phyloP scores from a whole-genome alignment of 30 jellyfish, hydroid and myxozoan species.

The Catostylus mosaicus region DNA sequence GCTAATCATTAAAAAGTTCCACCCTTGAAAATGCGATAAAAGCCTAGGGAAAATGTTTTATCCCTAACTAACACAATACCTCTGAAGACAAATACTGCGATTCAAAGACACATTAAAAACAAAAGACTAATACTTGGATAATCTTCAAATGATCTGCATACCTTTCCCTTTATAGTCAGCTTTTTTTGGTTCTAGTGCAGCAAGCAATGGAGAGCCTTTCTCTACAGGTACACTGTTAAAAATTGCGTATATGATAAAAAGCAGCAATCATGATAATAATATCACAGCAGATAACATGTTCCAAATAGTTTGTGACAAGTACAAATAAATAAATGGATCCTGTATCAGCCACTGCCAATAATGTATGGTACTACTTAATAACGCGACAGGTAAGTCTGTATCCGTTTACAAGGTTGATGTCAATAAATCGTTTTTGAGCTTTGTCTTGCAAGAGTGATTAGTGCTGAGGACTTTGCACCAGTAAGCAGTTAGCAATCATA shows the following conservation, averaged over 20 bases:
- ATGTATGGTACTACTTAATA: background rate
- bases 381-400: background rate
- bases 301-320: background rate
- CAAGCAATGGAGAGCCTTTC: slow-evolving; percentile 50
- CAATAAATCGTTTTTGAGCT: too few relatives aligned
- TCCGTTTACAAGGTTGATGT: background rate
- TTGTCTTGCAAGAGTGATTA: too few relatives aligned
- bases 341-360: background rate
- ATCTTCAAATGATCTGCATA: too few relatives aligned
- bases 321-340: background rate
- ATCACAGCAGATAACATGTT: background rate
- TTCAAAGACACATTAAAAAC: background rate
- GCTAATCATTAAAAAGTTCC: too few relatives aligned
- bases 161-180: slow-evolving; percentile 9
- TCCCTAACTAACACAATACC: background rate
- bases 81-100: background rate
- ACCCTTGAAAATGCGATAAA: too few relatives aligned
- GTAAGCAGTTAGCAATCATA: too few relatives aligned
- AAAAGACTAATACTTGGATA: too few relatives aligned
- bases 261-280: too few relatives aligned
- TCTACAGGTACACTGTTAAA: slow-evolving; percentile 48
- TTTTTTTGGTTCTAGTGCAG: slow-evolving; percentile 42
- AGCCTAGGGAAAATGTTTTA: background rate
- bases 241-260: background rate
- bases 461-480: too few relatives aligned